Evolutionary conservation across 2,888 invertebrate species (phyloP).

Genomic region (Crematogaster levior): DNA sequence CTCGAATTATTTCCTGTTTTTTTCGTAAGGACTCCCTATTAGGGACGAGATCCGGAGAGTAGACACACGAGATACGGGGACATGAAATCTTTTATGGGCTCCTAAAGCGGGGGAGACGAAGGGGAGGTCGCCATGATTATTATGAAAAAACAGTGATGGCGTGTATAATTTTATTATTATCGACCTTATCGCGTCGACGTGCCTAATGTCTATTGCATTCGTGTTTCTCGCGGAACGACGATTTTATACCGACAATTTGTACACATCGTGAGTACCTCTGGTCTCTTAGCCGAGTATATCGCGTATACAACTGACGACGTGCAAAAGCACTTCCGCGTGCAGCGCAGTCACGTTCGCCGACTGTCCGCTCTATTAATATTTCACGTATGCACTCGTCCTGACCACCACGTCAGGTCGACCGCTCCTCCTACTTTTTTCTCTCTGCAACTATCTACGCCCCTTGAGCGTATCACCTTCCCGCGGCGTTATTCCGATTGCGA

Average conservation of each 20-base stretch:
- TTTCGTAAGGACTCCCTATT: not conserved
- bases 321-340: constrained; percentile 56
- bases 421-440: constrained; percentile 66
- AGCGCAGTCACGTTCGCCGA: constrained; percentile 49
- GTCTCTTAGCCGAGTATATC: not conserved
- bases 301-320: not conserved
- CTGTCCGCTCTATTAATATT: constrained; percentile 66
- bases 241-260: constrained; percentile 49
- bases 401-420: constrained; percentile 34
- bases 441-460: constrained; percentile 57
- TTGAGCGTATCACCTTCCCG: constrained; percentile 44
- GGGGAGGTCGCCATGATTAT: too few relatives aligned
- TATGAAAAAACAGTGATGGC: not conserved
- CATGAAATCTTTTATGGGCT: not conserved
- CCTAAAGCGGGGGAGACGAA: too few relatives aligned
- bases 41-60: not conserved
- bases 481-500: constrained; percentile 67
- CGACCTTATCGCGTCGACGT: constrained; percentile 18
- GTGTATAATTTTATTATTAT: constrained; percentile 57
- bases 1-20: not conserved
- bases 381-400: constrained; percentile 55
- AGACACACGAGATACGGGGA: not conserved
- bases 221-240: not conserved
- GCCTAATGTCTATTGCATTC: not conserved
- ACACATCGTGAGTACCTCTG: not conserved